Conservation (phyloP, 2,797 vertebrate species). For the Vultur gryphus region DNA sequence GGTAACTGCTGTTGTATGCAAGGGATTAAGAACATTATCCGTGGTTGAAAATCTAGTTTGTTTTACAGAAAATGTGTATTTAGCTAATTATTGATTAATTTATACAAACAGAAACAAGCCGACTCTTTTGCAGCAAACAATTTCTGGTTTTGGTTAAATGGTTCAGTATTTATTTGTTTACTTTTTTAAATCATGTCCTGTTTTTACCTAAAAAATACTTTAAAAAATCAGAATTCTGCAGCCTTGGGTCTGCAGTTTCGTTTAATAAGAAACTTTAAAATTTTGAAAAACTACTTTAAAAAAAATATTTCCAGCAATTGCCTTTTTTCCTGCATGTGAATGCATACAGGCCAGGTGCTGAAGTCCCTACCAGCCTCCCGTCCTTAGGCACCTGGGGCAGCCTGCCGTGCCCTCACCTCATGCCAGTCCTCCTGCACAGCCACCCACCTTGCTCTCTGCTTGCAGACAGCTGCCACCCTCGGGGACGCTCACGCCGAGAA, state of each 20-base stretch:
- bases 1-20: background rate
- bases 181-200: background rate
- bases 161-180: background rate
- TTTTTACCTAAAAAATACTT: background rate
- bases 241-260: background rate
- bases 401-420: background rate
- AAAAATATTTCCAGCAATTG: background rate
- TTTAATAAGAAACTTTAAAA: background rate
- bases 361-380: background rate
- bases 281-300: background rate
- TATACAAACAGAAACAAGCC: background rate
- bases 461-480: background rate
- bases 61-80: background rate
- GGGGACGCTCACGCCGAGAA: fast-evolving
- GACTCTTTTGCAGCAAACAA: background rate
- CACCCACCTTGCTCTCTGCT: background rate
- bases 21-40: background rate
- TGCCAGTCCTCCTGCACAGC: background rate
- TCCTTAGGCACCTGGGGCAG: background rate
- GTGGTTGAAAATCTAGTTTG: background rate
- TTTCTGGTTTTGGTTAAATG: background rate
- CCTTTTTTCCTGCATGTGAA: background rate
- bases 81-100: background rate
- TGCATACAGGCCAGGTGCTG: fast-evolving
- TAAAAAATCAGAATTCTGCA: background rate